Percentiles rank a stretch among this genome's conserved stretches.
phyloP scores from a whole-genome alignment of 1,140 invertebrate genomes.

The Achroia grisella region DNA sequence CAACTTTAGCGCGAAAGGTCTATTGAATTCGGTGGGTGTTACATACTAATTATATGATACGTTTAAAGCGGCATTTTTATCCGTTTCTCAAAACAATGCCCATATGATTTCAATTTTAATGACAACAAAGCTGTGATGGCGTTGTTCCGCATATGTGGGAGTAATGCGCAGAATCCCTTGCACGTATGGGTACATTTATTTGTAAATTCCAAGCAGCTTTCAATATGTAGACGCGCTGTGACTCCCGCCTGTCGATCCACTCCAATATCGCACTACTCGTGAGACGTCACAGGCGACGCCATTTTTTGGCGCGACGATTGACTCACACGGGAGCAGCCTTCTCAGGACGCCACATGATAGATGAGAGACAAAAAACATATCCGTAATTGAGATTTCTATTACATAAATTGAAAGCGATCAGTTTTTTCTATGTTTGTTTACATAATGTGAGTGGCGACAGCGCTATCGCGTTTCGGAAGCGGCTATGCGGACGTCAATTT shows the following conservation, averaged over 20 bases:
- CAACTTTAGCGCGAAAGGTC: no score
- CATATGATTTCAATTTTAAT: slow-evolving; percentile 69
- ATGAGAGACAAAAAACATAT: slow-evolving; percentile 61
- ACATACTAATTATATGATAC: no score
- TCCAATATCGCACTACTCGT: slow-evolving; percentile 57
- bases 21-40: no score
- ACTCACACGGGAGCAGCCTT: slow-evolving; percentile 32
- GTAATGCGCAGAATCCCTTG: slow-evolving; percentile 36
- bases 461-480: slow-evolving; percentile 67
- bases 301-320: slow-evolving; percentile 54
- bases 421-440: slow-evolving; percentile 67
- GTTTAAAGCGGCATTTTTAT: no score
- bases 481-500: slow-evolving; percentile 64
- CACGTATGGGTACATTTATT: slow-evolving; percentile 70
- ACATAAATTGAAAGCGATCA: slow-evolving; percentile 64
- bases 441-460: slow-evolving; percentile 64
- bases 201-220: slow-evolving; percentile 70
- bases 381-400: slow-evolving; percentile 72
- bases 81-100: no score
- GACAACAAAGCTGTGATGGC: slow-evolving; percentile 48
- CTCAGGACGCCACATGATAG: slow-evolving; percentile 49
- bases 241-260: slow-evolving; percentile 60
- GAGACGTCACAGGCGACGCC: slow-evolving; percentile 48
- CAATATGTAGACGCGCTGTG: slow-evolving; percentile 66
- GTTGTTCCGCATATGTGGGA: slow-evolving; percentile 33